Percentiles rank a stretch among this genome's conserved stretches.
phyloP scores from a whole-genome alignment of 2,797 vertebrate genomes.

The Poeciliopsis paucimaculata region DNA sequence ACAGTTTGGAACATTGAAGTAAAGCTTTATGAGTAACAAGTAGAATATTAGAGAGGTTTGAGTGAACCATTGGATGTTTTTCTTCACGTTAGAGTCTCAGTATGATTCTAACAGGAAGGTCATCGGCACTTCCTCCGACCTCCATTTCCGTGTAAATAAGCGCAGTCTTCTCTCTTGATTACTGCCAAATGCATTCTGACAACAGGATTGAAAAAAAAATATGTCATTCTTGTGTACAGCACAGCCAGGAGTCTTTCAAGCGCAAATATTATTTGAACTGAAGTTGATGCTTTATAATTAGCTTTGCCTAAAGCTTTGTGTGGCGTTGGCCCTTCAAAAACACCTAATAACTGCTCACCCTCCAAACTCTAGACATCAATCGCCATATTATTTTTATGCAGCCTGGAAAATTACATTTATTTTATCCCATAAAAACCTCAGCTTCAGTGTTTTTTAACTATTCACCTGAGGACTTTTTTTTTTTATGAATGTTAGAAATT shows the following conservation, averaged over 20 bases:
- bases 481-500: slow-evolving; percentile 8
- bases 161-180: not conserved
- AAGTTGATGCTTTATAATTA: not conserved
- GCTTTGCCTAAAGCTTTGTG: not conserved
- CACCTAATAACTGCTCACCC: not conserved
- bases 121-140: not conserved
- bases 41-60: not conserved
- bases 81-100: not conserved
- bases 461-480: slow-evolving; percentile 9
- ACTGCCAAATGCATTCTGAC: not conserved
- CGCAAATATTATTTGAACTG: not conserved
- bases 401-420: not conserved
- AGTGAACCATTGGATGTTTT: not conserved
- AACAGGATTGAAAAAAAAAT: not conserved
- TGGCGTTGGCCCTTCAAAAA: not conserved
- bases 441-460: not conserved
- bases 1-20: not conserved
- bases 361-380: not conserved
- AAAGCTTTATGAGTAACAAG: not conserved
- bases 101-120: not conserved
- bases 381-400: not conserved
- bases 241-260: not conserved
- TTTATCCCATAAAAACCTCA: not conserved
- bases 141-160: not conserved
- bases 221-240: not conserved